A percentile compares a stretch with the other conserved stretches of the same genome.
These are phyloP conservation scores for Ctenosaura bakeri DNA, from an alignment of 2,797 vertebrate genomes.

Conservation along the genomic window DNA sequence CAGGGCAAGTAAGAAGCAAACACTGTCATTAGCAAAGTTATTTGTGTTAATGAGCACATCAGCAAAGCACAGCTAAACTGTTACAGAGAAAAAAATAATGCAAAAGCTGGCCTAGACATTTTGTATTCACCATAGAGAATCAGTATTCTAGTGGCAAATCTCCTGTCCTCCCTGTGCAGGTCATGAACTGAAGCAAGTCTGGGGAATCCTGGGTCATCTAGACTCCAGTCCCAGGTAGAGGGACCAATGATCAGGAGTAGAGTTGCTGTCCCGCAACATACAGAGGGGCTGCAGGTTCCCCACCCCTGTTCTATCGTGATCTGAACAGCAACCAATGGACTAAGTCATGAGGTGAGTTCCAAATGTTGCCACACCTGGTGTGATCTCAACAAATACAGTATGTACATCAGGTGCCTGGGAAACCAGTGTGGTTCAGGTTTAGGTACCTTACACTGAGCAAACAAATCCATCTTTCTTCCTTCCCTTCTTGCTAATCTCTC, in stretches of 20 bases:
- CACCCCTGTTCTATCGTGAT: background rate
- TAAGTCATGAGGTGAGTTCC: background rate
- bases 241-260: background rate
- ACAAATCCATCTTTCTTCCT: background rate
- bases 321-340: background rate
- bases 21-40: background rate
- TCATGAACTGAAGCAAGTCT: background rate
- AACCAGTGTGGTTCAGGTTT: background rate
- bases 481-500: background rate
- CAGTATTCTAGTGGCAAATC: background rate
- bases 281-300: background rate
- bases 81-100: background rate
- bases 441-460: background rate
- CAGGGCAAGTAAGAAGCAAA: constrained; percentile 2
- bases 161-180: background rate
- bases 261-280: background rate
- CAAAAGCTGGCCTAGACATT: background rate
- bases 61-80: background rate
- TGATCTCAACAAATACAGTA: background rate
- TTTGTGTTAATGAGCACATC: constrained; percentile 10
- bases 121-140: background rate
- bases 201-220: background rate
- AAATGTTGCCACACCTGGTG: background rate
- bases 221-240: background rate
- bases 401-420: background rate